Evolutionary conservation across 2,113 vertebrate genomes (phyloP).

Genomic region (Indri indri): DNA sequence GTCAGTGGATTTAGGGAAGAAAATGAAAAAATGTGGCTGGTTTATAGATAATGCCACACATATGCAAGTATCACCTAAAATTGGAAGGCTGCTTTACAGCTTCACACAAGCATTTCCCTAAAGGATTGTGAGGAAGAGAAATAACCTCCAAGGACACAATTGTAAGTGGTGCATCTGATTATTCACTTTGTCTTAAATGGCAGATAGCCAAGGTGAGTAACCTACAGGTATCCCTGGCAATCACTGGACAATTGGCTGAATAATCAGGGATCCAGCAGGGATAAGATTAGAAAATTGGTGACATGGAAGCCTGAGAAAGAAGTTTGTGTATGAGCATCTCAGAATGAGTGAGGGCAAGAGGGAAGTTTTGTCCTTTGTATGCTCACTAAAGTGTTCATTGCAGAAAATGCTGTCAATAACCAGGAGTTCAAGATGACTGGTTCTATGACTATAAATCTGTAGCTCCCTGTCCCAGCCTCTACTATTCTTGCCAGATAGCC

Average conservation of each 20-base stretch:
- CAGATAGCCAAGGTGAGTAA: background rate
- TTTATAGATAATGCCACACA: background rate
- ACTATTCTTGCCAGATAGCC: background rate
- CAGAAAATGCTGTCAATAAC: too few relatives aligned
- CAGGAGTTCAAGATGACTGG: background rate
- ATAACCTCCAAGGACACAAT: background rate
- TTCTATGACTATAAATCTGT: too few relatives aligned
- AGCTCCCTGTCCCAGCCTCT: background rate
- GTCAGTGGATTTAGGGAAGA: background rate
- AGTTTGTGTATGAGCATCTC: background rate
- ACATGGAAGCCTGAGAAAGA: background rate
- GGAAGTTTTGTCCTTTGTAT: background rate
- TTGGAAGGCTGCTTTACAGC: rapidly evolving
- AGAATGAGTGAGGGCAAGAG: background rate
- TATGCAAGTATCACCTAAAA: background rate
- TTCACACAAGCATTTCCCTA: background rate
- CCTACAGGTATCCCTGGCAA: background rate
- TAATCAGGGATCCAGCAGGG: background rate
- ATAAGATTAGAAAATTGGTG: background rate
- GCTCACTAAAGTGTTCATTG: background rate
- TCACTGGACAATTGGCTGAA: background rate
- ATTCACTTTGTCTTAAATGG: background rate
- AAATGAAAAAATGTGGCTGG: background rate
- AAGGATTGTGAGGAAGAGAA: background rate
- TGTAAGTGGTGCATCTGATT: background rate